phyloP scores from a whole-genome alignment of 1,140 invertebrate genomes.

The Lanistes nyassanus region DNA sequence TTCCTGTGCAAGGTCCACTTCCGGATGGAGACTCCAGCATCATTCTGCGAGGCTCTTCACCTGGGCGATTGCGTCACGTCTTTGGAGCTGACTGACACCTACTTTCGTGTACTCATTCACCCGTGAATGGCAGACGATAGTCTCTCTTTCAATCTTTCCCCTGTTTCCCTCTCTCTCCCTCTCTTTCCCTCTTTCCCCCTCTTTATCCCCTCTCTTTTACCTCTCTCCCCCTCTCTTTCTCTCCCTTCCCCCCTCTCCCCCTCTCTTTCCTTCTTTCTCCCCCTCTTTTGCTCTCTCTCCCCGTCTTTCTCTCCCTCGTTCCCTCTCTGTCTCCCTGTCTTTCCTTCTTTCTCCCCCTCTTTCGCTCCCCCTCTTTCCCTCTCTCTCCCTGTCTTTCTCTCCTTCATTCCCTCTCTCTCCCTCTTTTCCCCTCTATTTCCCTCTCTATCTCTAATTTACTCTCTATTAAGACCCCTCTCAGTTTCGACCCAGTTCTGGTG shows the following conservation, averaged over 20 bases:
- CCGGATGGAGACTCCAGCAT: no score
- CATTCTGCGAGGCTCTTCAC: background rate
- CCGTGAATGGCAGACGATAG: no score
- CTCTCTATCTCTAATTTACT: background rate
- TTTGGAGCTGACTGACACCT: background rate
- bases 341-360: background rate
- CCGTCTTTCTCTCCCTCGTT: background rate
- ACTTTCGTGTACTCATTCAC: constrained; percentile 2
- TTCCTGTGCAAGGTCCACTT: background rate
- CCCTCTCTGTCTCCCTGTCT: constrained; percentile 4
- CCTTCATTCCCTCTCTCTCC: constrained; percentile 3
- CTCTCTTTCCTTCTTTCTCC: constrained; percentile 7
- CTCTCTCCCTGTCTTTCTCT: background rate
- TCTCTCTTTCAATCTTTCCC: background rate
- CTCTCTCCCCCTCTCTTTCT: background rate
- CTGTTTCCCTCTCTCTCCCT: background rate
- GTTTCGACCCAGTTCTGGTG: no score
- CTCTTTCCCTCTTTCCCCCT: background rate
- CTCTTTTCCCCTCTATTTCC: constrained; percentile 1
- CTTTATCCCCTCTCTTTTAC: background rate
- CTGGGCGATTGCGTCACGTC: background rate
- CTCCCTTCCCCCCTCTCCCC: background rate
- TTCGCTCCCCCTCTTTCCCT: background rate
- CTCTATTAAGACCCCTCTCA: background rate
- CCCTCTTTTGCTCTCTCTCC: constrained; percentile 1